Conservation (phyloP, 2,888 invertebrate species). For the Scaptomyza reducta region DNA sequence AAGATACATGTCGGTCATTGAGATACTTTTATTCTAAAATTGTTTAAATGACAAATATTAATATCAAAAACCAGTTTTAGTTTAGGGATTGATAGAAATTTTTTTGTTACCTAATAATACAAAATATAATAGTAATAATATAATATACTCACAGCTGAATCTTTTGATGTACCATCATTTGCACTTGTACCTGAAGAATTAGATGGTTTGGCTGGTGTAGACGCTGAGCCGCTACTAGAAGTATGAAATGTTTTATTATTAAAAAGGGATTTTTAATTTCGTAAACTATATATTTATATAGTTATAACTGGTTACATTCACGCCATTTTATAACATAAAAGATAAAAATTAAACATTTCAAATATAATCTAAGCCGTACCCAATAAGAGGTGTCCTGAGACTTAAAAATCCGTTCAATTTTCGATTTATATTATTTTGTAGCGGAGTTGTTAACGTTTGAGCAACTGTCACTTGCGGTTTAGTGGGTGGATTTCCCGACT, state of each 20-base stretch:
- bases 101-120: neutral
- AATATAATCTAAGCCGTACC: conserved; percentile 69
- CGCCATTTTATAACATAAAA: neutral
- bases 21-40: conserved; percentile 90
- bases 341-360: neutral
- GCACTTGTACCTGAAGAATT: conserved; percentile 34
- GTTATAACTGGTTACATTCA: neutral
- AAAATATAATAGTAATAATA: neutral
- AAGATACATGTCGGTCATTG: conserved; percentile 97
- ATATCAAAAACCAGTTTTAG: too few species aligned
- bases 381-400: conserved; percentile 83
- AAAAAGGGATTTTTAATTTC: neutral
- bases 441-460: conserved; percentile 70
- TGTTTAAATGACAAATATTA: neutral
- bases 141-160: conserved; percentile 55
- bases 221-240: conserved; percentile 41
- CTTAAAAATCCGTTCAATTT: conserved; percentile 84
- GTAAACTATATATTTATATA: neutral
- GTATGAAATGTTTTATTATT: conserved; percentile 1
- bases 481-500: conserved; percentile 68
- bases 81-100: neutral
- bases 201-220: conserved; percentile 49
- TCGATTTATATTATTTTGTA: conserved; percentile 83
- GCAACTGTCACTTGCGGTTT: conserved; percentile 68
- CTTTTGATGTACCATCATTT: conserved; percentile 60